Base-by-base conservation (phyloP, 2,888 invertebrate species). In the Drosophila pegasa region DNA sequence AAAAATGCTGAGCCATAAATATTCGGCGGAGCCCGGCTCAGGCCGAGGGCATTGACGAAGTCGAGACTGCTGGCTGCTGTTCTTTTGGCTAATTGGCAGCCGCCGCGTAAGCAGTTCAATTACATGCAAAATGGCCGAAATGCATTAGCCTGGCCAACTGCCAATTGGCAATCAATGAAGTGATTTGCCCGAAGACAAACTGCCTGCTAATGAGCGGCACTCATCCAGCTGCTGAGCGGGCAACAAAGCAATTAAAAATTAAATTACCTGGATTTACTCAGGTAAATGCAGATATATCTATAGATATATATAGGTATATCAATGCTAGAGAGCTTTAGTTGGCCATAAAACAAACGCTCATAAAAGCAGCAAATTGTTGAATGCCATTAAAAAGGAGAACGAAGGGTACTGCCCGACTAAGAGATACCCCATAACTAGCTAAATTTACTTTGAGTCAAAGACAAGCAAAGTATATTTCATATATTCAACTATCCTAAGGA, bases 71-170 rank as follows among this genome's bases (percentile, higher is more conserved):
- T 22, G 43, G 8, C 56, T 63, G 64, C 52, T 48, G 35, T 61
- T 57, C 61, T 69, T 80, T 69, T 80, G 71, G 82, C 75, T 85
- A 85, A 80, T 81, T 80, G 64, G 79, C 47, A 82, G 50, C 60
- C 43, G 59, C 58, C 55, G 22, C 63, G 55, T 52, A 56, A 71
- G 71, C 67, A 43, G 66, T 40, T 63, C 58, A 59, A 57, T 81
- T 50, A 71, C 52, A 78, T 80, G 73, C 60, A 60, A 64, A 67
- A 67, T 65, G 61, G 55, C 62, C 62, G 22, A 61, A 72, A 55
- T 80, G 70, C 82, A 74, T 80, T 84, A 68, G 63, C 35, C 62
- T 35, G 48, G 52, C 54, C 7, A 8, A 8, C 29, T 52, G 64
- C 64, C 47, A 59, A 57, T 38, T 54, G 63, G 56, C 47, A 63